Evolutionary conservation across 2,113 vertebrate species (phyloP).

Genomic region (Xenopus tropicalis): DNA sequence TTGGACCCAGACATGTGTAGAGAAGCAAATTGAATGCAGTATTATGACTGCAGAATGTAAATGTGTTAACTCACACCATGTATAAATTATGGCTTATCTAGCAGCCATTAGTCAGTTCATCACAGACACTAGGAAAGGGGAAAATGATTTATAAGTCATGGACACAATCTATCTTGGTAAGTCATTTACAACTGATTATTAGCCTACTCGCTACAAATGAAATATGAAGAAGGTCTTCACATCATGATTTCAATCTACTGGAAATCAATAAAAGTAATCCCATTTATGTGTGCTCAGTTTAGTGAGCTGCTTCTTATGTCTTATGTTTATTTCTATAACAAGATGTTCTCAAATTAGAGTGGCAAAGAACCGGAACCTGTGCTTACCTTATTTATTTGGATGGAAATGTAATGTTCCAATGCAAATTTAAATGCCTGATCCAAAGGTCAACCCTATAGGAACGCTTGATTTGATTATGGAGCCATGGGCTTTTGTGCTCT

Average conservation of each 20-base stretch:
- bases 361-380: neutral
- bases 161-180: neutral
- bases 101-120: too few species aligned
- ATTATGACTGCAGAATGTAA: too few species aligned
- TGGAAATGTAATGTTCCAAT: neutral
- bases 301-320: neutral
- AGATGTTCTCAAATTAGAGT: conserved; percentile 1
- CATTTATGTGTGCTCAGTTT: neutral
- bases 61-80: neutral
- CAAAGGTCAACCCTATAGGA: neutral
- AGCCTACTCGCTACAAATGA: neutral
- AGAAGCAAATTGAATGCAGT: too few species aligned
- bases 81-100: too few species aligned
- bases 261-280: conserved; percentile 22
- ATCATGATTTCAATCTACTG: neutral
- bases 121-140: too few species aligned
- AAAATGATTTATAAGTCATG: neutral
- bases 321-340: conserved; percentile 10
- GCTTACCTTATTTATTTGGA: neutral
- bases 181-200: conserved; percentile 1
- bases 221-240: conserved; percentile 1
- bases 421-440: neutral
- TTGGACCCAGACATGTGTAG: too few species aligned
- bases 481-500: too few species aligned
- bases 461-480: too few species aligned